A percentile compares a stretch with the other conserved stretches of the same genome.
These are phyloP conservation scores for Numida meleagris DNA, from an alignment of 2,113 vertebrate genomes.

Conservation along the genomic window DNA sequence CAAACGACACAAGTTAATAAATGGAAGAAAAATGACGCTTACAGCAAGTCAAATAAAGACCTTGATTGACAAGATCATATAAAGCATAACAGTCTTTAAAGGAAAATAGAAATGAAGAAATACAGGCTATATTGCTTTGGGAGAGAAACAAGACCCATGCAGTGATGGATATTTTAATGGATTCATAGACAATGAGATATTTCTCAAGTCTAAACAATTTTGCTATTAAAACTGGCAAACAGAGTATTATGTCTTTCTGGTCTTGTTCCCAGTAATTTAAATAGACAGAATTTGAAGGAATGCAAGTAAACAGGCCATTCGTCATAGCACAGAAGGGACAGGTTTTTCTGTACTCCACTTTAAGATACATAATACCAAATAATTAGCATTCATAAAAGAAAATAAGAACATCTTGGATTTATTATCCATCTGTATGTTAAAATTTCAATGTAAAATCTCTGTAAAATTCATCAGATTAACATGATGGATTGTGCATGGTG, in stretches of 20 bases:
- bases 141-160: neutral
- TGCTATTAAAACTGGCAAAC: neutral
- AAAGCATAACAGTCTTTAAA: neutral
- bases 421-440: neutral
- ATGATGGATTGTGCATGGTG: accelerated
- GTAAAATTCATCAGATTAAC: neutral
- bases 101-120: neutral
- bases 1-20: neutral
- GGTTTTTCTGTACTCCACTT: neutral
- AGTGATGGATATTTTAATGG: neutral
- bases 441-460: neutral
- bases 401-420: neutral
- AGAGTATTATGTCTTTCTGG: neutral
- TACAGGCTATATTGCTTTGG: neutral
- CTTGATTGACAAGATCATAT: neutral
- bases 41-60: neutral
- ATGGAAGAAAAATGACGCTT: neutral
- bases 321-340: neutral
- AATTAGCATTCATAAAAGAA: neutral
- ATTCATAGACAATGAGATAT: neutral
- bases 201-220: neutral
- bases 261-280: neutral
- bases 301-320: neutral
- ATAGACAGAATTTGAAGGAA: neutral
- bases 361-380: neutral